Percentiles rank a stretch among this genome's conserved stretches.
phyloP scores from a whole-genome alignment of 2,797 vertebrate species.

The Antrozous pallidus region DNA sequence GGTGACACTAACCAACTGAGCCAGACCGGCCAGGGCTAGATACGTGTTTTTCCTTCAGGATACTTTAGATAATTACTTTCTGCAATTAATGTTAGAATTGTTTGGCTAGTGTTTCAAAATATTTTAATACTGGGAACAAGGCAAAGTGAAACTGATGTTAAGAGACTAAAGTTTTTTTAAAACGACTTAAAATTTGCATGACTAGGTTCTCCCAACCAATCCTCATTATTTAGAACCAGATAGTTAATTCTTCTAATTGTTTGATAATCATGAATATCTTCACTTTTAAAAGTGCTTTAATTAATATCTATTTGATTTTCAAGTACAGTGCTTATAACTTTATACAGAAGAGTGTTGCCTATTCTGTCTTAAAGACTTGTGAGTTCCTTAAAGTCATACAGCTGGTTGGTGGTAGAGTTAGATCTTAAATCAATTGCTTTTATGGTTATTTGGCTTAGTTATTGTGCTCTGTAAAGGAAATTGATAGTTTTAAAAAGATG shows the following conservation, averaged over 20 bases:
- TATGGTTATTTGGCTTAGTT: background rate
- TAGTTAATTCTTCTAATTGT: background rate
- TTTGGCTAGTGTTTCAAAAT: background rate
- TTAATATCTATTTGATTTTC: slow-evolving; percentile 26
- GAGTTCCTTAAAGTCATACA: background rate
- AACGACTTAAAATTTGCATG: background rate
- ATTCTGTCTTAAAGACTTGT: background rate
- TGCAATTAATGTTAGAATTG: background rate
- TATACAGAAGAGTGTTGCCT: background rate
- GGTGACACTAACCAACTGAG: background rate
- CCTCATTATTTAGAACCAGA: background rate
- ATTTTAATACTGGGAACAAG: background rate
- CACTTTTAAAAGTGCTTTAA: background rate
- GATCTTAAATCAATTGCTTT: background rate
- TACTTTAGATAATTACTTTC: background rate
- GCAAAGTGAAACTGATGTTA: background rate
- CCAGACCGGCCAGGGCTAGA: background rate
- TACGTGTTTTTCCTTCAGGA: background rate
- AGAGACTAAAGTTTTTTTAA: background rate
- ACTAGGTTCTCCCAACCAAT: background rate
- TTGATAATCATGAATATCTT: background rate
- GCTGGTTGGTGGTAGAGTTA: background rate
- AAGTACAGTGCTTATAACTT: background rate
- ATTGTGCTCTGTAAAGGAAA: background rate
- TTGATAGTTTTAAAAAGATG: background rate